Conservation (phyloP, 2,888 invertebrate genomes). For the Spodoptera picta region DNA sequence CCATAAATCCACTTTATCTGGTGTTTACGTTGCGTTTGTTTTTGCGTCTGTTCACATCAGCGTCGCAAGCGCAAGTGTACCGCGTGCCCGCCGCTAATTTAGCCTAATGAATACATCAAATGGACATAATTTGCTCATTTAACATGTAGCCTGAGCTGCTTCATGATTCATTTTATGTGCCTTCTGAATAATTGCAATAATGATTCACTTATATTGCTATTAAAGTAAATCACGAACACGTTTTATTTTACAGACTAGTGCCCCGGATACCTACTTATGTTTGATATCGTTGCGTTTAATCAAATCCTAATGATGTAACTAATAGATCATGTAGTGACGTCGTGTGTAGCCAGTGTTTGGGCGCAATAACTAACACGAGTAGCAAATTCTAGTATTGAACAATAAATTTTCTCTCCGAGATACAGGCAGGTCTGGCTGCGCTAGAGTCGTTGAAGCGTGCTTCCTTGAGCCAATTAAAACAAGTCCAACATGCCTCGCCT, state of each 20-base stretch:
- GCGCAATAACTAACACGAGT: slow-evolving; percentile 19
- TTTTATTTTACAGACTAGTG: slow-evolving; percentile 3
- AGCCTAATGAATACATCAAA: slow-evolving; percentile 62
- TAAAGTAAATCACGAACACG: slow-evolving; percentile 21
- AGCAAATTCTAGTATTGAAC: slow-evolving; percentile 45
- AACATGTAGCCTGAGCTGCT: slow-evolving; percentile 32
- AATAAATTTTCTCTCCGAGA: slow-evolving; percentile 58
- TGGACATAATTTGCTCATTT: slow-evolving; percentile 54
- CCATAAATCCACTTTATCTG: too few relatives aligned
- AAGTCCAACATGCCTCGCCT: slow-evolving; percentile 60
- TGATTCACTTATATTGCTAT: slow-evolving; percentile 33
- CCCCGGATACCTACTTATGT: too few relatives aligned
- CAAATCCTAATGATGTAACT: too few relatives aligned
- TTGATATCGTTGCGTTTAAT: too few relatives aligned
- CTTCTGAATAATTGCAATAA: slow-evolving; percentile 33
- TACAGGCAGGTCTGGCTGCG: slow-evolving; percentile 53
- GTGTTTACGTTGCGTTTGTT: too few relatives aligned
- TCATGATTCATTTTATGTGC: slow-evolving; percentile 35
- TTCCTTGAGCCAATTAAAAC: slow-evolving; percentile 83
- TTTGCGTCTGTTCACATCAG: slow-evolving; percentile 2
- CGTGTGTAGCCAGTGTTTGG: too few relatives aligned
- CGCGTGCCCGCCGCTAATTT: slow-evolving; percentile 53
- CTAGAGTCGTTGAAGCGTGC: slow-evolving; percentile 78
- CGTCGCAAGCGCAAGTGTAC: slow-evolving; percentile 21
- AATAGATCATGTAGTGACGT: too few relatives aligned